Percentiles rank a stretch among this genome's conserved stretches.
Evolutionary conservation across 2,797 vertebrate genomes (phyloP).

Genomic region (Sparidentex hasta): DNA sequence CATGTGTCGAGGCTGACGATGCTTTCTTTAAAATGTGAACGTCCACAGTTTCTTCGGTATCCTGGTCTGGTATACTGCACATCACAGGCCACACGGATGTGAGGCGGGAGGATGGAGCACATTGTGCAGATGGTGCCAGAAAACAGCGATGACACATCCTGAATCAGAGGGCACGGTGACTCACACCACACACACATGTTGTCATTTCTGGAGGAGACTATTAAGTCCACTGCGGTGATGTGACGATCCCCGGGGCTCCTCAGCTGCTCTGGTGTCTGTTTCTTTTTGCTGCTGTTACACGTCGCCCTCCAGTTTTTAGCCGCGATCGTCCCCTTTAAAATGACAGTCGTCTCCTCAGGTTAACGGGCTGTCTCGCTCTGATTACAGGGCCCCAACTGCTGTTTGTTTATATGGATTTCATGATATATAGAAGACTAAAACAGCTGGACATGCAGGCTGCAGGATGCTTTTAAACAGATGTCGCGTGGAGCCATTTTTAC

Average conservation of each 20-base stretch:
- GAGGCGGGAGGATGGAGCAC: conserved; percentile 7
- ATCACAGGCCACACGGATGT: conserved; percentile 17
- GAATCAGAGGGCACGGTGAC: conserved; percentile 42
- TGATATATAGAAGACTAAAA: too few relatives aligned
- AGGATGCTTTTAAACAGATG: too few relatives aligned
- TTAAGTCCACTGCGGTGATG: conserved; percentile 24
- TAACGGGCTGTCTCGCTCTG: neutral
- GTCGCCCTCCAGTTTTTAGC: neutral
- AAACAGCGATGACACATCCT: conserved; percentile 32
- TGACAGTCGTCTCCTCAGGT: neutral
- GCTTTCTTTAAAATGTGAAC: neutral
- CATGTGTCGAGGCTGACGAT: conserved; percentile 28
- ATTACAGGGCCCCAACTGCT: too few relatives aligned
- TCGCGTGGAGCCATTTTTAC: too few relatives aligned
- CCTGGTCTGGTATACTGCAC: neutral
- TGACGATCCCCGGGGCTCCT: conserved; percentile 2
- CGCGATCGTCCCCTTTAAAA: neutral
- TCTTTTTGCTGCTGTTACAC: neutral
- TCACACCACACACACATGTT: conserved; percentile 19
- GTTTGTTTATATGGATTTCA: too few relatives aligned
- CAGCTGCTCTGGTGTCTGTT: conserved; percentile 7
- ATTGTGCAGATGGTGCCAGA: neutral
- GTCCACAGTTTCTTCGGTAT: neutral
- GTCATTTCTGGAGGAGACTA: conserved; percentile 23
- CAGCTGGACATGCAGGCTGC: too few relatives aligned